Percentiles rank a stretch among this genome's conserved stretches.
These are phyloP conservation scores for Pseudomyrmex cubaensis DNA, from an alignment of 1,140 invertebrate genomes.

Conservation along the genomic window DNA sequence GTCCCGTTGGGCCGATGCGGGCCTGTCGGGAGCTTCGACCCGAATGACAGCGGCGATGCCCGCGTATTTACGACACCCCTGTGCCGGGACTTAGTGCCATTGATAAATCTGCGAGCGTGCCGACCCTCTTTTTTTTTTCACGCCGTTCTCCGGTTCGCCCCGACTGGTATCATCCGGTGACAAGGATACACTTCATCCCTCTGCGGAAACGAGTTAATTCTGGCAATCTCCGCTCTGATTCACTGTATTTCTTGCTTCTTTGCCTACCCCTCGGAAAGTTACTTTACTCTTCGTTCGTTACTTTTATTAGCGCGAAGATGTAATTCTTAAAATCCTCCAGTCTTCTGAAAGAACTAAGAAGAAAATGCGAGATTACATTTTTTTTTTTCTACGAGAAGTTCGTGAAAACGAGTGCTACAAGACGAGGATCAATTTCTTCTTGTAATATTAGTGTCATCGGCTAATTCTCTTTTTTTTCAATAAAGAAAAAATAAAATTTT, in stretches of 20 bases:
- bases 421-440: slow-evolving; percentile 41
- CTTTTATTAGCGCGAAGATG: slow-evolving; percentile 32
- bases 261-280: not conserved
- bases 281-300: slow-evolving; percentile 11
- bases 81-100: slow-evolving; percentile 63
- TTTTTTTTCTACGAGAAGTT: slow-evolving; percentile 12
- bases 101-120: slow-evolving; percentile 68
- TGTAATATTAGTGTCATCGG: slow-evolving; percentile 23
- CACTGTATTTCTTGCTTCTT: slow-evolving; percentile 23
- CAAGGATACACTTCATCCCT: slow-evolving; percentile 32
- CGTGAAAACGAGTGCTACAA: not conserved
- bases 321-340: slow-evolving; percentile 34
- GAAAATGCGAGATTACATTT: no score
- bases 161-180: not conserved
- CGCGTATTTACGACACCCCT: slow-evolving; percentile 70
- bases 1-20: slow-evolving; percentile 42
- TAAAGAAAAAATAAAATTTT: not conserved
- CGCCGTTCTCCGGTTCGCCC: not conserved
- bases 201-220: slow-evolving; percentile 34
- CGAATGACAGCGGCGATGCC: slow-evolving; percentile 51
- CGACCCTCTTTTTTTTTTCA: slow-evolving; percentile 27
- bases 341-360: no score
- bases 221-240: not conserved
- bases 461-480: slow-evolving; percentile 44
- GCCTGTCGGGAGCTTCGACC: slow-evolving; percentile 57